Base-by-base conservation (phyloP, 2,113 vertebrate species). In the Psephotus haematonotus region DNA sequence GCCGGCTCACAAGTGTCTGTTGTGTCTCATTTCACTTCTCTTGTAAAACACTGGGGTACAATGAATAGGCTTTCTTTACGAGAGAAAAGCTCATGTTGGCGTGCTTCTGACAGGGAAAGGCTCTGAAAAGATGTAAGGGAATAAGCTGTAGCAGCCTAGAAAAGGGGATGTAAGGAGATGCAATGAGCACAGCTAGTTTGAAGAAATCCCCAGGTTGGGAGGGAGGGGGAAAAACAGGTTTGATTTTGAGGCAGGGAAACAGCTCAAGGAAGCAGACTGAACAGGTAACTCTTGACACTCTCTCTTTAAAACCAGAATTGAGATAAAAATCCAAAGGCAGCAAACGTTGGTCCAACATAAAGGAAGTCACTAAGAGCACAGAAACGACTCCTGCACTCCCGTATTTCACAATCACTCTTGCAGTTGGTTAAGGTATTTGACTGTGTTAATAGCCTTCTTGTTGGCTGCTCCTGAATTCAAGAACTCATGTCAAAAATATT, bases 401-500 rank as follows among this genome's bases (percentile, higher is more conserved):
- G 53, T 15, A 74, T 96, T 95, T 92, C 97, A 94, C 93, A 95
- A 95, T 6, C 59, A 0, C 79, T 59, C 77, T 6, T 50, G 92
- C 86, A 43, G n/a, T 1, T 49, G 67, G 80, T 37, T 55, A 82
- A 76, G 86, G 90, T 15, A 82, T 78, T 74, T 67, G 43, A 46
- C 70, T 81, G 68, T 1, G 6, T 82, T 95, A 88, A 86, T 44
- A 93, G 68, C 64, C 76, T 67, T 50, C 86, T 53, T 59, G 83
- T 46, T 84, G 89, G 57, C 86, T 37, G 39, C 17, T 95, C 55
- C 93, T 88, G 74, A 94, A 94, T 64, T 87, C 86, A 67, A 81
- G 84, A 95, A 92, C 88, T 94, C 92, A 95, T n/a, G 90, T 88
- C 93, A 95, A 86, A 96, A 94, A 75, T 95, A 95, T 94, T 95